Percentiles rank a stretch among this genome's conserved stretches.
Conservation (phyloP, 2,888 invertebrate genomes). For the Lottia gigantea region DNA sequence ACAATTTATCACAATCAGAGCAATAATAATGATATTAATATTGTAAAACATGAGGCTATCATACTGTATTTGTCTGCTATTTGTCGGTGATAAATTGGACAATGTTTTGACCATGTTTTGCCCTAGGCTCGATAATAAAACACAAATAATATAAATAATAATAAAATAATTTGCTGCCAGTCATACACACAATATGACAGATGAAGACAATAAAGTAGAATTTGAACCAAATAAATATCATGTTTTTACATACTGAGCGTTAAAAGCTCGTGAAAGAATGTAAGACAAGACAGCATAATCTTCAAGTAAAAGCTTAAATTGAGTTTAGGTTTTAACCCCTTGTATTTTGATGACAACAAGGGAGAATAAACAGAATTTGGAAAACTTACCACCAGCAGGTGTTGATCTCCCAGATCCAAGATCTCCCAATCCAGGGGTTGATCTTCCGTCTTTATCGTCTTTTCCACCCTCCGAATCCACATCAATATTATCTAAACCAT, state of each 20-base stretch:
- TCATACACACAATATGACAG: slow-evolving; percentile 6
- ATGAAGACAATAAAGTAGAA: background rate
- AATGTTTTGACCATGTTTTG: slow-evolving; percentile 5
- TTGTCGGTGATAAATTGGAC: slow-evolving; percentile 6
- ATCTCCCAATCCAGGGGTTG: slow-evolving; percentile 21
- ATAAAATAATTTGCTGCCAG: slow-evolving; percentile 4
- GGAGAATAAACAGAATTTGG: too few species aligned
- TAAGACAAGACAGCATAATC: too few species aligned
- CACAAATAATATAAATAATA: slow-evolving; percentile 11
- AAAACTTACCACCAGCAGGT: slow-evolving; percentile 18
- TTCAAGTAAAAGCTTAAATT: too few species aligned
- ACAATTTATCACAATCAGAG: background rate
- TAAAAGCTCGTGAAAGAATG: background rate
- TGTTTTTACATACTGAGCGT: background rate
- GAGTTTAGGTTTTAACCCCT: too few species aligned
- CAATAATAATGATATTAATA: background rate
- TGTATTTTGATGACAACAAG: too few species aligned
- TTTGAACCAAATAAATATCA: slow-evolving; percentile 6
- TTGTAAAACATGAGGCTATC: slow-evolving; percentile 6
- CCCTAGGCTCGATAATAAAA: background rate
- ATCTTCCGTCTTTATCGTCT: slow-evolving; percentile 33
- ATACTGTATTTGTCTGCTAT: slow-evolving; percentile 3
- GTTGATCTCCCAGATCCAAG: slow-evolving; percentile 16
- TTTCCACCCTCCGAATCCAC: slow-evolving; percentile 52
- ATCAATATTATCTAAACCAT: slow-evolving; percentile 54